These are phyloP conservation scores for Montipora capitata DNA, from an alignment of 92 coral and sea anemone genomes.

Conservation along the genomic window DNA sequence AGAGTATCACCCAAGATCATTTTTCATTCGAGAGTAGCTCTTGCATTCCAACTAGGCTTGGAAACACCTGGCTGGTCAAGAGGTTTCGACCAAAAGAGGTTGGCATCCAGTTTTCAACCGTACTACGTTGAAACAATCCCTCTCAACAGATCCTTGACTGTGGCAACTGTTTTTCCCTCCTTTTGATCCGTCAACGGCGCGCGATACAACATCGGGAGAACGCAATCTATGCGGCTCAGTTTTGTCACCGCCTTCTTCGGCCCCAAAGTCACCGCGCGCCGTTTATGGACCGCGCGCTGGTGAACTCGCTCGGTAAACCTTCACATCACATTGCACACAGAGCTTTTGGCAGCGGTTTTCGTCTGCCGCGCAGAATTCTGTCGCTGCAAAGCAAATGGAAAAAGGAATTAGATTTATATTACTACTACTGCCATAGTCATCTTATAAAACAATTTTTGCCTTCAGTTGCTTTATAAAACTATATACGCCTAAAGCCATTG, in stretches of 20 bases:
- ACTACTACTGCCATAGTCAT: too few species aligned
- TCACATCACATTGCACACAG: conserved; percentile 84
- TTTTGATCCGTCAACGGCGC: background rate
- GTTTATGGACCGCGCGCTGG: background rate
- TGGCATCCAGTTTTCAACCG: background rate
- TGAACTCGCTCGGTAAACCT: background rate
- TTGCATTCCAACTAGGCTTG: background rate
- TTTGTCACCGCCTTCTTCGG: background rate
- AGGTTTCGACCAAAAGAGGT: too few species aligned
- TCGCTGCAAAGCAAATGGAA: conserved; percentile 64
- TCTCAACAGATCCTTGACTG: background rate
- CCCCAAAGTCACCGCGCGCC: background rate
- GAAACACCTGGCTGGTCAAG: too few species aligned
- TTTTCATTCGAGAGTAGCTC: background rate
- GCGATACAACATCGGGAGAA: too few species aligned
- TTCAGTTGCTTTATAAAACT: too few species aligned
- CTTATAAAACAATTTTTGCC: too few species aligned
- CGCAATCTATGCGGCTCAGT: background rate
- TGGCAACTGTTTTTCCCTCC: background rate
- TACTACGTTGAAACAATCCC: too few species aligned
- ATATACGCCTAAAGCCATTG: too few species aligned
- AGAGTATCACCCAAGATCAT: background rate
- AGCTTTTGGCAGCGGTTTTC: conserved; percentile 75
- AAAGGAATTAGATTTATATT: background rate
- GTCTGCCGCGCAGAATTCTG: conserved; percentile 77